Conservation (phyloP, 2,113 vertebrate genomes). For the Phalacrocorax pelagicus region DNA sequence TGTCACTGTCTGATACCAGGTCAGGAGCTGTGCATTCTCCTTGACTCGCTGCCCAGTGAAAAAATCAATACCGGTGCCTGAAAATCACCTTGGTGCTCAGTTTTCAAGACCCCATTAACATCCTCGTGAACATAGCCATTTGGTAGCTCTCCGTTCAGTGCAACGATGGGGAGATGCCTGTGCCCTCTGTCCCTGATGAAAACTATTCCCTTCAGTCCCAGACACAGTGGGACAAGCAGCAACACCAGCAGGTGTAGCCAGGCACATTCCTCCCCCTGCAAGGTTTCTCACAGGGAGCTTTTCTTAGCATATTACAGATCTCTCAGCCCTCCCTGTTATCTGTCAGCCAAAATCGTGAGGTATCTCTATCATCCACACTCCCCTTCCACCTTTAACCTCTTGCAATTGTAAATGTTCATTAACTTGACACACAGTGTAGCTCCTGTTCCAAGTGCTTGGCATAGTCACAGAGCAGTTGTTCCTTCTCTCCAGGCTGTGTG, state of each 20-base stretch:
- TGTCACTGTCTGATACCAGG: background rate
- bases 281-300: background rate
- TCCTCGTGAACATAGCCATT: background rate
- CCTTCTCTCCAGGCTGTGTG: background rate
- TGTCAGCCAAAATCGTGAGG: background rate
- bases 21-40: background rate
- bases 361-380: background rate
- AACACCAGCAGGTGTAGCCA: background rate
- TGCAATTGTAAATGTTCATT: background rate
- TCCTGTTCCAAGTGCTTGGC: background rate
- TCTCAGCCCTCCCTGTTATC: background rate
- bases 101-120: background rate
- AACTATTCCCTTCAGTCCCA: background rate
- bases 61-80: background rate
- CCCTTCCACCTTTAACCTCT: constrained; percentile 28
- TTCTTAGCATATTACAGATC: background rate
- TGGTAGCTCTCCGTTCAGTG: background rate
- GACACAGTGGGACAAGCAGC: background rate
- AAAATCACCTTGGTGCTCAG: background rate
- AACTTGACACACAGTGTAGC: background rate
- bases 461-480: background rate
- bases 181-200: background rate
- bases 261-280: background rate
- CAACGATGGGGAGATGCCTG: background rate
- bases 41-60: background rate